phyloP scores from a whole-genome alignment of 92 coral and sea anemone species.

The Parazoanthus darwini region DNA sequence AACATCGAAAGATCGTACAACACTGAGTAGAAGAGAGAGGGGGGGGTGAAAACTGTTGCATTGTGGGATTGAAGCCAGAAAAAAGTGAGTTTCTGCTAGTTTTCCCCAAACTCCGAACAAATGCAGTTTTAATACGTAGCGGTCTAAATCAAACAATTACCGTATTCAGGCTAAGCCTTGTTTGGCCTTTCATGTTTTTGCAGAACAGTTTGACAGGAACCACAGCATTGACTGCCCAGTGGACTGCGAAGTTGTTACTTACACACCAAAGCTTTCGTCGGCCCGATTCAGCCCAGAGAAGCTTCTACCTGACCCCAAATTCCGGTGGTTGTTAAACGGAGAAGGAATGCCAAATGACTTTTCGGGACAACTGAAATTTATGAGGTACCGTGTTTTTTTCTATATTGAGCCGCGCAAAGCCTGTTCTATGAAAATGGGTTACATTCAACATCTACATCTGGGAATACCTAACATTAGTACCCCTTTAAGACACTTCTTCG shows the following conservation, averaged over 20 bases:
- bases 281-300: conserved; percentile 74
- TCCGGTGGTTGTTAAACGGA: conserved; percentile 14
- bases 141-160: background rate
- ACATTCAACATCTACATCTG: too few species aligned
- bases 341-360: conserved; percentile 18
- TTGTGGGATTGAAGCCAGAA: too few species aligned
- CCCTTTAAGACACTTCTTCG: too few species aligned
- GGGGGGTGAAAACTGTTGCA: too few species aligned
- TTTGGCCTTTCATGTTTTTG: background rate
- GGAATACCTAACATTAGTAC: too few species aligned
- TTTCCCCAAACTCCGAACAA: background rate
- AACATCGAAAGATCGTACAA: too few species aligned
- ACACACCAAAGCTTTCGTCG: conserved; percentile 61
- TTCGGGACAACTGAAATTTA: conserved; percentile 19
- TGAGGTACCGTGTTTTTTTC: conserved; percentile 1
- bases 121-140: background rate
- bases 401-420: too few species aligned
- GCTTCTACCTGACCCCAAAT: conserved; percentile 48
- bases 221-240: conserved; percentile 71
- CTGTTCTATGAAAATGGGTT: too few species aligned
- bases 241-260: conserved; percentile 64
- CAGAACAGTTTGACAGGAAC: conserved; percentile 63
- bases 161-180: background rate
- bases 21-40: too few species aligned
- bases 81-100: too few species aligned